Base-by-base conservation (phyloP, 2,888 invertebrate species). In the Lepidocyrtinus sp. region DNA sequence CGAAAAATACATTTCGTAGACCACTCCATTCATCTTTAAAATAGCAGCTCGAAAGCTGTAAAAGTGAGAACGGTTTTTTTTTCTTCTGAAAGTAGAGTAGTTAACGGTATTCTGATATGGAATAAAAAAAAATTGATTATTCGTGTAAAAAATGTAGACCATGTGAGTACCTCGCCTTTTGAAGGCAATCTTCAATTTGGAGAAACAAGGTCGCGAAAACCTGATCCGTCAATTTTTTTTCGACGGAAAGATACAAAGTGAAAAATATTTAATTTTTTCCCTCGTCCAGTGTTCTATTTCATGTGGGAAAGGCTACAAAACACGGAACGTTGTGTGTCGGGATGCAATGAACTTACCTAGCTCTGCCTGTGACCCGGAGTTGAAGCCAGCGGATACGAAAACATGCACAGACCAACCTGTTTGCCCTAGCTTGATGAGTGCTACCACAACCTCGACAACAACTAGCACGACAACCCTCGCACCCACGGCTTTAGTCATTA, bases 241-340 rank as follows among this genome's bases (percentile, higher is more conserved):
- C 36, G 36, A 36, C 36, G 36, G 36, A 36, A 12, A 36, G 36
- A 36, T 36, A 36, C 36, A 36, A 36, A 5, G 12, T 36, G 36
- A 36, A 12, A 5, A 36, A 36, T 36, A 36, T 36, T 7, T 36
- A 63, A 55, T 61, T 67, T 17, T 24, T 22, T 65, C 63, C 15
- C 75, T 68, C 68, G 22, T 75, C n/a, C 88, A 95, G 89, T 99
- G 98, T 88, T 95, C 95, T 19, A 94, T 94, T 88, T 92, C 94
- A n/a, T 99, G 98, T 88, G 97, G 97, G 0, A 79, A 83, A 22
- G 98, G 98, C 0, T 90, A 94, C 71, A 97, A 97, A 89, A 94
- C 93, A 72, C 92, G 98, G 85, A 92, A 92, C 83, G 93, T 95
- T 50, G 89, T 90, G 65, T 99, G 99, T 71, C 82, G 86, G 2